These are phyloP conservation scores for Oenanthe melanoleuca DNA, from an alignment of 2,113 vertebrate genomes.

Conservation along the genomic window DNA sequence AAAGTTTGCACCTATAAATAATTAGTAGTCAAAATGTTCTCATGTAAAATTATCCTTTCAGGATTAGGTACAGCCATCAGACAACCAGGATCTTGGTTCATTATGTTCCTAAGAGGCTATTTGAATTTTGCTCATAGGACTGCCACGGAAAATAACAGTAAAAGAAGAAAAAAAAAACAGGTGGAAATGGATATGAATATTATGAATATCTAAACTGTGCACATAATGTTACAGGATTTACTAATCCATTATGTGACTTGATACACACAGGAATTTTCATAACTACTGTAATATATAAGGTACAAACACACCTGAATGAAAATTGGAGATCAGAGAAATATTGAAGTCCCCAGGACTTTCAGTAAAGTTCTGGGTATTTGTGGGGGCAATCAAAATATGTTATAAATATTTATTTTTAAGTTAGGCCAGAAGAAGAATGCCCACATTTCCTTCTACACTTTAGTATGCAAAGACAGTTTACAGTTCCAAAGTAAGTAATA, in stretches of 20 bases:
- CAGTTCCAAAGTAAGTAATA: background rate
- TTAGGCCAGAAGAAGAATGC: background rate
- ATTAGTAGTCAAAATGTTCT: background rate
- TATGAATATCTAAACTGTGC: background rate
- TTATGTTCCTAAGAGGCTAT: background rate
- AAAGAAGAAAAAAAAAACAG: background rate
- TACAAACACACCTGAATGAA: background rate
- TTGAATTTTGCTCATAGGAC: background rate
- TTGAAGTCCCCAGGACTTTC: background rate
- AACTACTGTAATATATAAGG: background rate
- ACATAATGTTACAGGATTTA: background rate
- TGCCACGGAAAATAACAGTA: background rate
- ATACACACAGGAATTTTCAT: background rate
- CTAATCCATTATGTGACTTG: background rate
- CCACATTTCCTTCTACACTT: background rate
- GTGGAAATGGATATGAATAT: background rate
- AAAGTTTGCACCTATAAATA: background rate
- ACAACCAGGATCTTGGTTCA: background rate
- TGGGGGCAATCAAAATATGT: background rate
- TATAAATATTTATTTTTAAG: background rate
- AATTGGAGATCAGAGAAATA: background rate
- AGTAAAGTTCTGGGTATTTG: background rate
- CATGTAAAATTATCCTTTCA: background rate
- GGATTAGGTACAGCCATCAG: background rate
- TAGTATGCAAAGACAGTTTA: background rate